phyloP scores from a whole-genome alignment of 2,797 vertebrate species.

The Hypotaenidia okinawae region DNA sequence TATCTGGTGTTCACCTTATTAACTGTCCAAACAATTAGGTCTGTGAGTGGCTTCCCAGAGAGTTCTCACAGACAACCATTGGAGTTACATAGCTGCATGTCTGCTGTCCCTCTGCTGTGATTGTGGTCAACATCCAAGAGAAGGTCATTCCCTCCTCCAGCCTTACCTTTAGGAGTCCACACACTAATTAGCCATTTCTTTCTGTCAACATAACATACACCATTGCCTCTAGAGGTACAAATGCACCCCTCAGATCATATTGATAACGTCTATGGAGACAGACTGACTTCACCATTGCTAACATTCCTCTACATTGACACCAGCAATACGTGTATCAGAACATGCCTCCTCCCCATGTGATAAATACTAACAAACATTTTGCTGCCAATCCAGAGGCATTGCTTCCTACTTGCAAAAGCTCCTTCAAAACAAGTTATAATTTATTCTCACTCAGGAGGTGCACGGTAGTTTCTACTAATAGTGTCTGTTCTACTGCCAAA shows the following conservation, averaged over 20 bases:
- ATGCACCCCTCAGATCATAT: background rate
- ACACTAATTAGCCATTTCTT: background rate
- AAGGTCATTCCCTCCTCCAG: background rate
- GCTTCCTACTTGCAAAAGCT: background rate
- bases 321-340: background rate
- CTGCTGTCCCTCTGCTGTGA: background rate
- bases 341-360: accelerated
- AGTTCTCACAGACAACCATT: background rate
- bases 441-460: background rate
- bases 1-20: background rate
- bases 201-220: accelerated
- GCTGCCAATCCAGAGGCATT: background rate
- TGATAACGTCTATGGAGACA: background rate
- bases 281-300: background rate
- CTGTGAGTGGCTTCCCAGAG: background rate
- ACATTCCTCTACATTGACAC: background rate
- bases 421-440: background rate
- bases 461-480: background rate
- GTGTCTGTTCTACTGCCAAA: background rate
- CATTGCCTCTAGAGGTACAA: background rate
- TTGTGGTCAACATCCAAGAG: background rate
- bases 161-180: background rate
- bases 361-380: background rate
- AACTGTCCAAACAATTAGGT: background rate
- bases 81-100: accelerated